Conservation (phyloP, 2,888 invertebrate species). For the Trisateles emortualis region DNA sequence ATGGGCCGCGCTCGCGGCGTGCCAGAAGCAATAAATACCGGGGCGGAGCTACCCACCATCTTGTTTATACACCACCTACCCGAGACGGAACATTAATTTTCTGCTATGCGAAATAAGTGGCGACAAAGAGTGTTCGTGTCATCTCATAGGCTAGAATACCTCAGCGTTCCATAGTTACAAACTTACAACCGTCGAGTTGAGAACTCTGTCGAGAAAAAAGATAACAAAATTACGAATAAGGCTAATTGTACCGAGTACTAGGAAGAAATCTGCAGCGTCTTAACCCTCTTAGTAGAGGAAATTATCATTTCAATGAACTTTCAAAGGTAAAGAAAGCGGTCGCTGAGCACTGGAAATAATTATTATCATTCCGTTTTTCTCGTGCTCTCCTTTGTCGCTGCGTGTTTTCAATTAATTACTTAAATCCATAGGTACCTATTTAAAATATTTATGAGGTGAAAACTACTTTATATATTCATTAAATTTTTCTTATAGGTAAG, state of each 20-base stretch:
- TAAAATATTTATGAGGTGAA: conserved; percentile 5
- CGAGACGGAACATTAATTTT: conserved; percentile 73
- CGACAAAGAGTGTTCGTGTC: conserved; percentile 72
- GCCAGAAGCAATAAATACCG: conserved; percentile 77
- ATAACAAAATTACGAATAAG: conserved; percentile 41
- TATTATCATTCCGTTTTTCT: conserved; percentile 42
- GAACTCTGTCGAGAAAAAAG: conserved; percentile 56
- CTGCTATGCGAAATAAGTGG: conserved; percentile 73
- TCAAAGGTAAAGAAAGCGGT: conserved; percentile 41
- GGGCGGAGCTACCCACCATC: conserved; percentile 69
- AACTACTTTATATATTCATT: background rate
- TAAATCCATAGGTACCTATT: conserved; percentile 33
- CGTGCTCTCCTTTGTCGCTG: conserved; percentile 26
- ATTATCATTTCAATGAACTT: conserved; percentile 61
- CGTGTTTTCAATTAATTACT: conserved; percentile 41
- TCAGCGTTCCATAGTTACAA: conserved; percentile 62
- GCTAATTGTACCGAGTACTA: conserved; percentile 42
- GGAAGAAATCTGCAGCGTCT: conserved; percentile 38
- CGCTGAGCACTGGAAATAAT: conserved; percentile 40
- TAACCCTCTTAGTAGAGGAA: conserved; percentile 46
- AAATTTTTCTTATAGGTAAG: too few species aligned
- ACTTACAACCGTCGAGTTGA: conserved; percentile 54
- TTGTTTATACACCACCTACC: conserved; percentile 75
- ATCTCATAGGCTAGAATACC: conserved; percentile 70
- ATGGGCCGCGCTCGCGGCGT: conserved; percentile 59